phyloP scores from a whole-genome alignment of 2,888 invertebrate species.

The Elaeidobius kamerunicus region DNA sequence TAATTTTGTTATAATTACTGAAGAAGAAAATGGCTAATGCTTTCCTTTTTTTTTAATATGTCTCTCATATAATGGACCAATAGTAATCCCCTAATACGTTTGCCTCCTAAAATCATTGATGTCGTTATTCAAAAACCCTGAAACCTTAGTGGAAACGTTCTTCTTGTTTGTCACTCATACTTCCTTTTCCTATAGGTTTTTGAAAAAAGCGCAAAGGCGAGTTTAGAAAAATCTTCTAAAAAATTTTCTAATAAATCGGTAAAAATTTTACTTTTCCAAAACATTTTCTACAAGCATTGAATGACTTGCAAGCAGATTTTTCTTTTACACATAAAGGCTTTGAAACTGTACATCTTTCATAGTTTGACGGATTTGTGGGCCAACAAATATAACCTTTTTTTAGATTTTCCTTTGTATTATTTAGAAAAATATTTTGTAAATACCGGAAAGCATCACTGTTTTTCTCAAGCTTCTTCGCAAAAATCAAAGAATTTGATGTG shows the following conservation, averaged over 20 bases:
- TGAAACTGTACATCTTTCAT: not conserved
- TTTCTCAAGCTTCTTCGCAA: no score
- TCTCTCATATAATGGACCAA: not conserved
- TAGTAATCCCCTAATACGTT: not conserved
- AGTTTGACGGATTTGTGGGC: conserved; percentile 23
- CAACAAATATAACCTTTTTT: conserved; percentile 31
- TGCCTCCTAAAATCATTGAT: not conserved
- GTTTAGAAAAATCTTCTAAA: no score
- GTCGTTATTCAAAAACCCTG: not conserved
- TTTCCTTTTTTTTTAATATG: not conserved
- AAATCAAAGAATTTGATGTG: no score
- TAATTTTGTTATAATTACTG: no score
- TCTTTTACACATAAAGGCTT: no score
- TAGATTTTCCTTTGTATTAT: conserved; percentile 25
- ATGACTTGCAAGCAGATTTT: not conserved
- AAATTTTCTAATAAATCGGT: not conserved
- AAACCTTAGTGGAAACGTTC: not conserved
- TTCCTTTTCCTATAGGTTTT: not conserved
- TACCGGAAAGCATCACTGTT: conserved; percentile 14
- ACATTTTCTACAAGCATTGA: not conserved
- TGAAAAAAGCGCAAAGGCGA: no score
- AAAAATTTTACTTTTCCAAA: not conserved
- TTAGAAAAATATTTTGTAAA: conserved; percentile 24
- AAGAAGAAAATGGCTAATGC: not conserved
- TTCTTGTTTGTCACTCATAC: not conserved